Conservation (phyloP, 2,113 vertebrate species). For the Thinocorus orbignyianus region DNA sequence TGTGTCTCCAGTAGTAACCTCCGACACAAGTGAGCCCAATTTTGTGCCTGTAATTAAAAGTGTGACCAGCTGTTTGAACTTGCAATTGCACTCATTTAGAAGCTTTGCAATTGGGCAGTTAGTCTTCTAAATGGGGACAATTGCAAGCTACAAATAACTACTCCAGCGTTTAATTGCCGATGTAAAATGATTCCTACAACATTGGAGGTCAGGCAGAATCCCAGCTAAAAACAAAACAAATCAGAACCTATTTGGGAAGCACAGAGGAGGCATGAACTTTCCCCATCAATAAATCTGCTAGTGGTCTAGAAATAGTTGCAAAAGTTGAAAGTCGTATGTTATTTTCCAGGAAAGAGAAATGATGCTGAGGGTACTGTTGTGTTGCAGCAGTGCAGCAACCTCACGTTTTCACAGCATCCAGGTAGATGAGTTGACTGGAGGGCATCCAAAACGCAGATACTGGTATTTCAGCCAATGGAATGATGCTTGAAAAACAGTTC, state of each 20-base stretch:
- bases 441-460: neutral
- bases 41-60: conserved; percentile 44
- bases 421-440: conserved; percentile 16
- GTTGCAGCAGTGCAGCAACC: neutral
- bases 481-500: neutral
- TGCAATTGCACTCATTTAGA: conserved; percentile 56
- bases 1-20: conserved; percentile 25
- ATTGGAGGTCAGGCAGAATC: conserved; percentile 51
- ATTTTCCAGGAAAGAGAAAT: neutral
- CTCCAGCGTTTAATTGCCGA: conserved; percentile 42
- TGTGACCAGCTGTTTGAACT: conserved; percentile 50
- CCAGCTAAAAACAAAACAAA: neutral
- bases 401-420: neutral
- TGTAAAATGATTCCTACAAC: conserved; percentile 44
- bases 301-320: neutral
- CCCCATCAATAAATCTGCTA: conserved; percentile 8
- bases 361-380: neutral
- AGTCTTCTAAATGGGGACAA: conserved; percentile 68
- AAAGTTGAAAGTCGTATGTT: neutral
- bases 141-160: conserved; percentile 56
- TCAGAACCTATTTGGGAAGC: neutral
- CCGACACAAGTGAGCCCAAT: neutral
- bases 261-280: neutral
- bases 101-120: conserved; percentile 59
- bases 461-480: neutral